Conservation (phyloP, 2,113 vertebrate genomes). For the Morphnarchus princeps region DNA sequence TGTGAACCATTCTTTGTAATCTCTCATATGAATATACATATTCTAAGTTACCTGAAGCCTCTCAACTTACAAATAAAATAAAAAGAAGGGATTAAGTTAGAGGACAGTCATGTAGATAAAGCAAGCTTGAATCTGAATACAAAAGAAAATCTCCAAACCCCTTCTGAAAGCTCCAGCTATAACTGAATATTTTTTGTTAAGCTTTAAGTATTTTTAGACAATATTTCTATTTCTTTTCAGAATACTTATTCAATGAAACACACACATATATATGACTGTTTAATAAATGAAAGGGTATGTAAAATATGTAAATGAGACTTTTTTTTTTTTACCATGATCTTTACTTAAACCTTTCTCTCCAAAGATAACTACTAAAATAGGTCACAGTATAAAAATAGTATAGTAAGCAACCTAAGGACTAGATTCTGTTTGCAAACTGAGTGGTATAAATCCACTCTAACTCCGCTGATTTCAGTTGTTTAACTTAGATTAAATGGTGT, state of each 20-base stretch:
- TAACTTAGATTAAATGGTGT: neutral
- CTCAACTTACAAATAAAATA: neutral
- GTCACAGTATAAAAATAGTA: constrained; percentile 55
- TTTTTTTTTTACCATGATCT: neutral
- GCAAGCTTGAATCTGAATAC: neutral
- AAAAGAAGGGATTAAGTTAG: neutral
- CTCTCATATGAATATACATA: neutral
- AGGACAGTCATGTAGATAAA: neutral
- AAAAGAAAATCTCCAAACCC: neutral
- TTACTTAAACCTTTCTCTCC: constrained; percentile 2
- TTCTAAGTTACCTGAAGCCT: neutral
- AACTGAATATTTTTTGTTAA: neutral
- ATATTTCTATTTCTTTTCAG: neutral
- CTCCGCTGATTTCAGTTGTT: neutral
- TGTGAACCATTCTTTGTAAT: neutral
- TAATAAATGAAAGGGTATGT: neutral
- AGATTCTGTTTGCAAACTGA: neutral
- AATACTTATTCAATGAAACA: neutral
- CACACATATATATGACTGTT: neutral
- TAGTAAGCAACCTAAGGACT: constrained; percentile 11
- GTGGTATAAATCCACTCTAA: neutral
- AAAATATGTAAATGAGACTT: neutral
- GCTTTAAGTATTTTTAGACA: neutral
- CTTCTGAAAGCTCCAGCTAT: neutral
- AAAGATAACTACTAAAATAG: constrained; percentile 51